Conservation (phyloP, 2,797 vertebrate species). For the Decapterus maruadsi region DNA sequence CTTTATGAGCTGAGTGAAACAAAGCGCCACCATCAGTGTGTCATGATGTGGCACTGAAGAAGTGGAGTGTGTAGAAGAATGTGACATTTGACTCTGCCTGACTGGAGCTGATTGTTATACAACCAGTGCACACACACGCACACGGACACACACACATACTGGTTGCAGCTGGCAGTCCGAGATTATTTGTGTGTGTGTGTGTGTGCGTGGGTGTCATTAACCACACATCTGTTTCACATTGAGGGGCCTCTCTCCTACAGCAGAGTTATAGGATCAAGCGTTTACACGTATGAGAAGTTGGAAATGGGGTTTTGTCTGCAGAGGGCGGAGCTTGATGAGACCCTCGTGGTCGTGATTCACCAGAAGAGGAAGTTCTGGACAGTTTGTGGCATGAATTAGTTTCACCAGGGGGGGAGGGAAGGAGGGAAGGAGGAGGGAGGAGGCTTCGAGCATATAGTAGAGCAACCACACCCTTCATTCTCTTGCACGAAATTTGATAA, state of each 20-base stretch:
- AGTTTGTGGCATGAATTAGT: conserved; percentile 42
- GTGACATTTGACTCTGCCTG: conserved; percentile 76
- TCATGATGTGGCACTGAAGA: conserved; percentile 45
- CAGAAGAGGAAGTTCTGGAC: conserved; percentile 61
- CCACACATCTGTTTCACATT: conserved; percentile 87
- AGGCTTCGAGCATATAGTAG: conserved; percentile 34
- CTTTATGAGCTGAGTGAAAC: conserved; percentile 41
- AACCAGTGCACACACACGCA: conserved; percentile 28
- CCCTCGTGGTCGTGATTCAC: conserved; percentile 70
- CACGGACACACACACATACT: background rate
- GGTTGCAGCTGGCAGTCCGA: conserved; percentile 29
- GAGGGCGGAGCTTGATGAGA: conserved; percentile 40
- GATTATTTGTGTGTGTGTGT: conserved; percentile 46
- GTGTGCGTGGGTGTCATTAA: conserved; percentile 11
- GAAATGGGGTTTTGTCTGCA: conserved; percentile 52
- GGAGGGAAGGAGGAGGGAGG: conserved; percentile 40
- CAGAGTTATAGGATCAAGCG: conserved; percentile 32
- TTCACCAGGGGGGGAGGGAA: conserved; percentile 44
- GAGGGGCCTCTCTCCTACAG: conserved; percentile 53
- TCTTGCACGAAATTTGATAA: conserved; percentile 72
- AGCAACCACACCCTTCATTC: conserved; percentile 84
- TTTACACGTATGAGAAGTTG: conserved; percentile 50
- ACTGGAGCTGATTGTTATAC: conserved; percentile 72
- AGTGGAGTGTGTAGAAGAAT: conserved; percentile 64
- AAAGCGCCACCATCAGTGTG: conserved; percentile 42